Percentiles rank a stretch among this genome's conserved stretches.
phyloP scores from a whole-genome alignment of 2,888 invertebrate species.

The Allophyes oxyacanthae region DNA sequence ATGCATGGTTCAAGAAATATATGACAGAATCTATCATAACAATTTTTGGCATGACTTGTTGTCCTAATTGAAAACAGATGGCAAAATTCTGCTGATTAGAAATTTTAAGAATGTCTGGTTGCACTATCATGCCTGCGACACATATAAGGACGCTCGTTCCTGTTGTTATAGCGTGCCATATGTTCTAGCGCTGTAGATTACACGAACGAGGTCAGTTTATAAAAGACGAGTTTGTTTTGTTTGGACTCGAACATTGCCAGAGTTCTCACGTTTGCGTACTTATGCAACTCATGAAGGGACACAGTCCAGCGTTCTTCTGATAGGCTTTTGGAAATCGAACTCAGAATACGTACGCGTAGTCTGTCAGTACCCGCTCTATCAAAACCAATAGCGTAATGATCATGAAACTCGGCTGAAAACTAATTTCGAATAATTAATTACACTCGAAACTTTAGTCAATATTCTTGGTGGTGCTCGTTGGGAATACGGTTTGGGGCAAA shows the following conservation, averaged over 20 bases:
- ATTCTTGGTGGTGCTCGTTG: too few species aligned
- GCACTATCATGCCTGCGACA: slow-evolving; percentile 1
- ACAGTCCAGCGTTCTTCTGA: slow-evolving; percentile 2
- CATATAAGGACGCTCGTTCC: slow-evolving; percentile 27
- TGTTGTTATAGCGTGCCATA: slow-evolving; percentile 47
- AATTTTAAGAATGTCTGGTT: slow-evolving; percentile 5
- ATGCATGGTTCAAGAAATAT: too few species aligned
- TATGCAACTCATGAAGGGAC: slow-evolving; percentile 11
- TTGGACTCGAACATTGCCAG: slow-evolving; percentile 51
- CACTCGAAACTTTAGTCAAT: too few species aligned
- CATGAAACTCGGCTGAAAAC: too few species aligned
- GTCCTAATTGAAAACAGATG: too few species aligned
- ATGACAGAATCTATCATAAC: too few species aligned
- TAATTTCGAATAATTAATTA: background rate
- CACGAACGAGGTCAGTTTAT: slow-evolving; percentile 68
- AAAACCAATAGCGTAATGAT: too few species aligned
- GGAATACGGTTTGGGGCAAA: too few species aligned
- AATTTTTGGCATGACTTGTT: too few species aligned
- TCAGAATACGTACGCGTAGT: too few species aligned
- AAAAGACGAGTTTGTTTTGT: slow-evolving; percentile 65
- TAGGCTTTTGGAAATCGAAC: too few species aligned
- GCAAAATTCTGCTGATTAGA: background rate
- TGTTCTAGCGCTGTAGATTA: slow-evolving; percentile 57
- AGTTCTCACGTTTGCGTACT: slow-evolving; percentile 67
- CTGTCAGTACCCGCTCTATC: too few species aligned